Base-by-base conservation (phyloP, 1,140 invertebrate genomes). In the Drosophila athabasca region DNA sequence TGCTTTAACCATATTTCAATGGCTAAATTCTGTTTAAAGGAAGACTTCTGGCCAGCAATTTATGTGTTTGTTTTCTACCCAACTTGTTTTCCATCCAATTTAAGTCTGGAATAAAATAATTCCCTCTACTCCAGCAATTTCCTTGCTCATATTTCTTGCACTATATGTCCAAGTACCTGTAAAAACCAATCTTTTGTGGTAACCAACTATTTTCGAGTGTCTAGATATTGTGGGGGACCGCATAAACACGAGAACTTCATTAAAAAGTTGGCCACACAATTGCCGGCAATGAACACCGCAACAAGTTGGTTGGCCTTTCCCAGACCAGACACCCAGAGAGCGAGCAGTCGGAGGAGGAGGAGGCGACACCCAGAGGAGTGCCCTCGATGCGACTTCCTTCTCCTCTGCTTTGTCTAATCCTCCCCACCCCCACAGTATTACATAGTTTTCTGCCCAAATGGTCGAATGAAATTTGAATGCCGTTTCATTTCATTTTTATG, bases 221-320 rank as follows among this genome's bases (percentile, higher is more conserved):
- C 17, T 5, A 43, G 24, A 49, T 49, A 66, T 6, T n/a, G 31
- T 8, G 2, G 11, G 60, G n/a, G 31, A 13, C 29, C 19, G 41
- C 13, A 54, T 22, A 67, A 67, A 49, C 64, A 22, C 24, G 46
- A 46, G 26, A 58, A 48, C 67, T 24, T 69, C 48, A 31, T 24
- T 68, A 48, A 49, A 69, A 69, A 69, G 51, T 49, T 41, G 35
- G 19, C 64, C 65, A 70, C 35, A 43, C 6, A 70, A 69, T 58
- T 69, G 52, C 67, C 39, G 50, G 64, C 45, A 69, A 58, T 50
- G 52, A 58, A 69, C 35, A 39, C 67, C 67, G 64, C 67, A 69
- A 69, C 67, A 57, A 69, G 45, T 69, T 69, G 67, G 45, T 69
- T 69, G 67, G 45, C 13, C 19, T 50, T 50, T 35, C 51, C 35